Percentiles rank a stretch among this genome's conserved stretches.
phyloP scores from a whole-genome alignment of 1,140 invertebrate genomes.

The Drosophila cardini region DNA sequence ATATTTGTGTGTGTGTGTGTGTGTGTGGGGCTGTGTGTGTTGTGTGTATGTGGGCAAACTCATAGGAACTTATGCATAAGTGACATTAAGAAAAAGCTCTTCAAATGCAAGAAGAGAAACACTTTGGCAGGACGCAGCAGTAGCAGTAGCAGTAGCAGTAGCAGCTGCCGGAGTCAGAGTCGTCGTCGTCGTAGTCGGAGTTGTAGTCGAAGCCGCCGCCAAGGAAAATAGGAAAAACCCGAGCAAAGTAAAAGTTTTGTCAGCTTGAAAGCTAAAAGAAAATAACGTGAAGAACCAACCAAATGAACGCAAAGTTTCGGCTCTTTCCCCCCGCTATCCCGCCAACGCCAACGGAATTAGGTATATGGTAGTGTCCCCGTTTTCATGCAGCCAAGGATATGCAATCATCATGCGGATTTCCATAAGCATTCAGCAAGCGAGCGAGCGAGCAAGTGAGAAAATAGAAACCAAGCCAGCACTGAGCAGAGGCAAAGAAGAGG shows the following conservation, averaged over 20 bases:
- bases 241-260: conserved; percentile 71
- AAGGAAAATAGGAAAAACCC: conserved; percentile 56
- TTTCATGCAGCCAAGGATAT: conserved; percentile 75
- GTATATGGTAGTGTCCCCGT: conserved; percentile 72
- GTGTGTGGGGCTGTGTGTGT: conserved; percentile 34
- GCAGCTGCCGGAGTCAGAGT: conserved; percentile 39
- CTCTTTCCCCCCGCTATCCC: conserved; percentile 17
- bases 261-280: conserved; percentile 67
- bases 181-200: conserved; percentile 36
- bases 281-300: conserved; percentile 54
- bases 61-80: conserved; percentile 84
- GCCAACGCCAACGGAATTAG: conserved; percentile 58
- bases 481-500: conserved; percentile 6
- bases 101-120: conserved; percentile 83
- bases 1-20: conserved; percentile 35
- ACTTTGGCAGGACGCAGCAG: conserved; percentile 70
- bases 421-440: conserved; percentile 69
- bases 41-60: conserved; percentile 60
- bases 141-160: neutral
- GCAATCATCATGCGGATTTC: conserved; percentile 84
- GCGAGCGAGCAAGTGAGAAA: conserved; percentile 49
- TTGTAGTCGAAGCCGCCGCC: conserved; percentile 43
- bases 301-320: conserved; percentile 82
- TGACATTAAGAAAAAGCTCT: conserved; percentile 84
- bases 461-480: conserved; percentile 69